Conservation (phyloP, 2,888 invertebrate species). For the Ashinkailepas kermadecensis region DNA sequence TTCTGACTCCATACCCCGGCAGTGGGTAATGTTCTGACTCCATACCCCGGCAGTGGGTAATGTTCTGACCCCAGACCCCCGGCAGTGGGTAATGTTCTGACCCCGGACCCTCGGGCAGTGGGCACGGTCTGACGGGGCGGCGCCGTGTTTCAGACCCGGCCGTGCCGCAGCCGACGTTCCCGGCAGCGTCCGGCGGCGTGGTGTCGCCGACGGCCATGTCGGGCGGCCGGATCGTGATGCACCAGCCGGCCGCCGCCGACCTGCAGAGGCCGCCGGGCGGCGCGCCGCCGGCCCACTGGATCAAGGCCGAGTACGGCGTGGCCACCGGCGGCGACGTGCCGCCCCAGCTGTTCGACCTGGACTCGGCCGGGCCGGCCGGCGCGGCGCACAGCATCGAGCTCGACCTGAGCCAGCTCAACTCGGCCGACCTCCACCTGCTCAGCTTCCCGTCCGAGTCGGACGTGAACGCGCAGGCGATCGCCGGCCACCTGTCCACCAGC, state of each 20-base stretch:
- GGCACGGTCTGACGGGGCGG: no score
- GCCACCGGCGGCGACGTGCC: background rate
- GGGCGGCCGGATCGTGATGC: slow-evolving; percentile 4
- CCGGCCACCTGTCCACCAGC: slow-evolving; percentile 45
- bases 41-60: no score
- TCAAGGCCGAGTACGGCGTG: background rate
- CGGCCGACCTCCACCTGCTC: slow-evolving; percentile 28
- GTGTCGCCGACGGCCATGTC: slow-evolving; percentile 1
- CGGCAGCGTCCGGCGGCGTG: background rate
- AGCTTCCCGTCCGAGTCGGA: slow-evolving; percentile 20
- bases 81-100: no score
- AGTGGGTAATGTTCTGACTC: no score
- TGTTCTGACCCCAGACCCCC: no score
- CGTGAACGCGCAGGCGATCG: slow-evolving; percentile 29
- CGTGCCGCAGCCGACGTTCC: background rate
- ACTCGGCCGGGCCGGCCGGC: background rate
- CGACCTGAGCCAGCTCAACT: slow-evolving; percentile 31
- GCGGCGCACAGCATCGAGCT: slow-evolving; percentile 26
- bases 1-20: no score
- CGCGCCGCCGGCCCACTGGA: background rate
- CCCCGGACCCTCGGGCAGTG: no score
- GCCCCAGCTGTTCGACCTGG: slow-evolving; percentile 1
- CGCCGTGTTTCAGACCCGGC: background rate
- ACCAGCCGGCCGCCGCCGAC: background rate
- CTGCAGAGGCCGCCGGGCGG: background rate